Percentiles rank a stretch among this genome's conserved stretches.
Evolutionary conservation across 1,140 invertebrate species (phyloP).

Genomic region (Uloborus diversus): DNA sequence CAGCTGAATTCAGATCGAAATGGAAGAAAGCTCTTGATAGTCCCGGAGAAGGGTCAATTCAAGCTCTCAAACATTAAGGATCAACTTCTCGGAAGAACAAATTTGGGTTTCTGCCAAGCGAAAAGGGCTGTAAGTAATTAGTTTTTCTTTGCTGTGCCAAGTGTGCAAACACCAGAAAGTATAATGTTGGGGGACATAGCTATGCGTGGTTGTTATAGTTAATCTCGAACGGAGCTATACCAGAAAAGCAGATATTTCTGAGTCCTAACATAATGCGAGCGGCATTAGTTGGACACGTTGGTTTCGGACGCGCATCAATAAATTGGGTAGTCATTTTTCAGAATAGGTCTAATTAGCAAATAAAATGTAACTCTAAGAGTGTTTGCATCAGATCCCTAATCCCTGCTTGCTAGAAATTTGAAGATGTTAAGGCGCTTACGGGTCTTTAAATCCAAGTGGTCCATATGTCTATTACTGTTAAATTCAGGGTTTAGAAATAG

Average conservation of each 20-base stretch:
- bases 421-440: neutral
- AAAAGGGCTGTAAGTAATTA: no score
- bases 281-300: neutral
- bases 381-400: neutral
- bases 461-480: neutral
- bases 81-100: neutral
- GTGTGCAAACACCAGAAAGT: no score
- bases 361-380: neutral
- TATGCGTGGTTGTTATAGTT: neutral
- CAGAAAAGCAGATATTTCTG: neutral
- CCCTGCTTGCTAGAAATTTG: neutral
- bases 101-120: neutral
- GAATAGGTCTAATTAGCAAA: neutral
- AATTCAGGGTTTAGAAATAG: slow-evolving; percentile 4
- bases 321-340: neutral
- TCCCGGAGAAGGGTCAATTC: neutral
- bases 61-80: neutral
- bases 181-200: no score
- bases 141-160: no score
- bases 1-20: no score
- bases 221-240: neutral
- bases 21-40: neutral
- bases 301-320: no score
- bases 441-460: neutral
- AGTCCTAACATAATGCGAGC: no score